Base-by-base conservation (phyloP, 2,888 invertebrate genomes). In the Smittia aterrima region DNA sequence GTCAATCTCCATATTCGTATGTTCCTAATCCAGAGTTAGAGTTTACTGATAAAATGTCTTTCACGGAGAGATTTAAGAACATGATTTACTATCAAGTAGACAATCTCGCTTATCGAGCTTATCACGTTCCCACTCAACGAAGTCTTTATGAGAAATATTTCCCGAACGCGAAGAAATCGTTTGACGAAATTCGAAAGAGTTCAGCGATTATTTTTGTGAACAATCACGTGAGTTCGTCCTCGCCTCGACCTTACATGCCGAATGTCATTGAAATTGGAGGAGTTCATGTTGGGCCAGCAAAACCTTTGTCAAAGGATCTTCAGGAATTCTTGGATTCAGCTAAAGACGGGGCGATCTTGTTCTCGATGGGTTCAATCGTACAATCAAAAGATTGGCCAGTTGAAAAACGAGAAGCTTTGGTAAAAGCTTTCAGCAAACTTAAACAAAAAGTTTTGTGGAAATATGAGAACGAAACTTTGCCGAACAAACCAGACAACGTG, bases 381-480 rank as follows among this genome's bases (percentile, higher is more conserved):
- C 54, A 53, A 64, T 18, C 53, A 1, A 1, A 32, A 9, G n/a
- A 74, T 9, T 62, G 76, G 22, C 71, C 76, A 38, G 24, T 27
- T 25, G 16, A 47, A 3, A 24, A 74, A 53, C 62, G 68, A 1
- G 64, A 68, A 25, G 64, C 70, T 22, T 40, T 75, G 20, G 27
- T 70, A 0, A 74, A 74, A 22, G 18, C 53, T 24, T 75, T 75
- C 41, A n/a, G n/a, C 6, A 72, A 72, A 16, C 9, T 72, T 1
- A 72, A 72, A 20, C 62, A 84, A 75, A 80, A 80, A 2, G 82
- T 85, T 0, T 70, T 85, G 1, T 84, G 84, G 84, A 85, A 84
- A 76, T 84, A 81, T 75, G 83, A 83, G 74, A 79, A 81, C 0
- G 77, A 80, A 0, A 75, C 78, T 9, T 75, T 84, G 75, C 77